These are phyloP conservation scores for Toxostoma redivivum DNA, from an alignment of 2,113 vertebrate species.

Conservation along the genomic window DNA sequence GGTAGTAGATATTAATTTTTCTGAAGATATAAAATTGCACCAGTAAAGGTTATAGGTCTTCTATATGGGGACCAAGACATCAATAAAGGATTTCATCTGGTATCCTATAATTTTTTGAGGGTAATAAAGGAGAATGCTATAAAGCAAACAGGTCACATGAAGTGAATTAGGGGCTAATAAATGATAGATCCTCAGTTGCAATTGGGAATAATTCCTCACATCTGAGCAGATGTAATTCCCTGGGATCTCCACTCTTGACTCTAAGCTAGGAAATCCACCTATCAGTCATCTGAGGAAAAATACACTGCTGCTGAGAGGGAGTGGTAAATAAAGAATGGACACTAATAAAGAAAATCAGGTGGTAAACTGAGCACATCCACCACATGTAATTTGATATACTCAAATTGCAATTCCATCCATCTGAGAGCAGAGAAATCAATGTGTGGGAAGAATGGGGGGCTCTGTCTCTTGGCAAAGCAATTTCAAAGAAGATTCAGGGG, in stretches of 20 bases:
- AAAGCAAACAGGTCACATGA: neutral
- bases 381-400: neutral
- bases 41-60: neutral
- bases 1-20: neutral
- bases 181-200: neutral
- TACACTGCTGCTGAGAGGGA: neutral
- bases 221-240: neutral
- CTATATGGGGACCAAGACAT: neutral
- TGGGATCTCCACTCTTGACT: neutral
- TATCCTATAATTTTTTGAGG: neutral
- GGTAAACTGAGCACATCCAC: neutral
- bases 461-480: neutral
- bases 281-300: neutral
- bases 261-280: neutral
- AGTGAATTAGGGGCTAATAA: neutral
- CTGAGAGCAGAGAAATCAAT: fast-evolving
- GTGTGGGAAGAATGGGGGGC: neutral
- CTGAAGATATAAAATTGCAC: neutral
- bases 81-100: neutral
- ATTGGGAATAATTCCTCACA: neutral
- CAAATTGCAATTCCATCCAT: neutral
- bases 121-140: neutral
- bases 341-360: neutral
- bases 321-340: neutral
- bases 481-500: neutral